Evolutionary conservation across 2,888 invertebrate genomes (phyloP), one percentile per base, ranked within the genome.

Genomic region (Branchellion lobata): DNA sequence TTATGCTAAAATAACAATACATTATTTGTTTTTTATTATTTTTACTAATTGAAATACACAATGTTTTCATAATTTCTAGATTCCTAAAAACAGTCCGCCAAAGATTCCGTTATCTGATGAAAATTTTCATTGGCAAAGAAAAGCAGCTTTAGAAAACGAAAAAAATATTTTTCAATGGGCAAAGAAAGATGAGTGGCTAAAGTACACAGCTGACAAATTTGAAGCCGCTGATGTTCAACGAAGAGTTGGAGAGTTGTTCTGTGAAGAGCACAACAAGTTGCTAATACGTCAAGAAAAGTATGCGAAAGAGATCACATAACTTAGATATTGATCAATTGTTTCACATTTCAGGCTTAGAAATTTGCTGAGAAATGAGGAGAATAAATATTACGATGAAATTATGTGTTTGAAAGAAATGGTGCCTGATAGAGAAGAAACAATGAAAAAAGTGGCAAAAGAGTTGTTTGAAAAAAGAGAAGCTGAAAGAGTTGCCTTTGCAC

Each of bases 381-480:
- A 83, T 75, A 81, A 84, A 65, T 86, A 84, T 73, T 76, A 86
- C 11, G 76, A 68, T 33, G 86, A 86, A 82, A 86, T 87, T 85
- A 86, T 85, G 79, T 84, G 82, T 0, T 85, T 84, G 80, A 85
- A 87, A 81, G 87, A 87, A 81, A 87, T 87, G 69, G 84, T 84
- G 14, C 53, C 86, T 31, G 87, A 88, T 80, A 83, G 87, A 77
- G 87, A 87, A 79, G 87, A 86, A 27, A 86, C 86, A 82, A 86
- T 87, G 86, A 84, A 87, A 76, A 85, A 87, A 57, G 81, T 86
- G 73, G 87, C 87, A 0, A 86, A 85, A 80, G 83, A 83, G 51
- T 81, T 88, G 40, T 86, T 86, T 80, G 87, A 87, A 57, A 85
- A 84, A 81, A 81, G 87, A 76, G 88, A 87, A 81, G 73, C 82